These are phyloP conservation scores for Lordiphosa andalusiaca DNA, from an alignment of 2,888 invertebrate species.

Conservation along the genomic window DNA sequence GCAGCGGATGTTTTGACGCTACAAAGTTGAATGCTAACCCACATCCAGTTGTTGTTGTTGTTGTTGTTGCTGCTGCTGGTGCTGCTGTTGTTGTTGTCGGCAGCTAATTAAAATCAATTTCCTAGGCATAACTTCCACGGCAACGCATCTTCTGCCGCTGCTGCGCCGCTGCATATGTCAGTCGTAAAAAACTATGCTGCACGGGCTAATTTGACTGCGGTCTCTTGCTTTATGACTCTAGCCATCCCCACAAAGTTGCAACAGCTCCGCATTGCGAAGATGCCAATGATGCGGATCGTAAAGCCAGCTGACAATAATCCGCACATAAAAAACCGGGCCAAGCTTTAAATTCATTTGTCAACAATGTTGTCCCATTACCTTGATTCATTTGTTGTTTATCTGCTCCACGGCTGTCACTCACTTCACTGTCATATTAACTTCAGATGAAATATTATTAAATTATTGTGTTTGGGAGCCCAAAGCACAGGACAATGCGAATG, in stretches of 20 bases:
- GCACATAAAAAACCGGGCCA: slow-evolving; percentile 32
- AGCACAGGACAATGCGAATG: slow-evolving; percentile 19
- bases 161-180: slow-evolving; percentile 16
- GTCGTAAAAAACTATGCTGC: slow-evolving; percentile 51
- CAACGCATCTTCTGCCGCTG: slow-evolving; percentile 34
- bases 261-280: slow-evolving; percentile 4
- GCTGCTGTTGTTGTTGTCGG: slow-evolving; percentile 67
- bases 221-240: slow-evolving; percentile 30
- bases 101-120: slow-evolving; percentile 73
- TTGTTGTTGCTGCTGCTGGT: slow-evolving; percentile 61
- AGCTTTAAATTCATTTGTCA: slow-evolving; percentile 51
- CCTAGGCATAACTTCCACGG: slow-evolving; percentile 72
- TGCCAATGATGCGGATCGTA: slow-evolving; percentile 52
- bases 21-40: slow-evolving; percentile 67
- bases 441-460: slow-evolving; percentile 77
- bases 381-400: slow-evolving; percentile 42
- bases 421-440: slow-evolving; percentile 75
- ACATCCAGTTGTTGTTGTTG: slow-evolving; percentile 50
- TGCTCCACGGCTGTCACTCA: slow-evolving; percentile 43
- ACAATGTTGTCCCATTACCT: slow-evolving; percentile 73
- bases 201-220: slow-evolving; percentile 63
- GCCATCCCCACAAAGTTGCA: slow-evolving; percentile 61
- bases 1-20: slow-evolving; percentile 62
- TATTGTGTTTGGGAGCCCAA: slow-evolving; percentile 62
- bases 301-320: slow-evolving; percentile 68